Evolutionary conservation across 2,113 vertebrate species (phyloP).

Genomic region (Vombatus ursinus): DNA sequence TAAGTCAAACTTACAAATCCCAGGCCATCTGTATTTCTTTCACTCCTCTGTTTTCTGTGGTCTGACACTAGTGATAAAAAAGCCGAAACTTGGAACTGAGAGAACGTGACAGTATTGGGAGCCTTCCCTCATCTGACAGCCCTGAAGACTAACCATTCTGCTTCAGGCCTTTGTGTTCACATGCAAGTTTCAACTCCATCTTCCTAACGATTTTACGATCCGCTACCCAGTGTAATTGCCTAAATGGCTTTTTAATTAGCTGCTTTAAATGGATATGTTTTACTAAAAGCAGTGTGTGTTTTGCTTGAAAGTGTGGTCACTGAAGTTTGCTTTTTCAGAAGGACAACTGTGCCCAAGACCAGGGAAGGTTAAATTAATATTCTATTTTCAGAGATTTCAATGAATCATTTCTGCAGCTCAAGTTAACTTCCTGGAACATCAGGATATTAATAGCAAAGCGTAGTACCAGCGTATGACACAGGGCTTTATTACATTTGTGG

Average conservation of each 20-base stretch:
- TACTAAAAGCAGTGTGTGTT: conserved; percentile 32
- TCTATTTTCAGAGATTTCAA: conserved; percentile 26
- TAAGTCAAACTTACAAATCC: neutral
- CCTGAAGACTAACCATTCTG: conserved; percentile 22
- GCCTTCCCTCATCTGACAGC: conserved; percentile 37
- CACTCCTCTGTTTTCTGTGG: neutral
- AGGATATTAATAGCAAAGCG: conserved; percentile 7
- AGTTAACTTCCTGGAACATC: conserved; percentile 43
- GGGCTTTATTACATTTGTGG: conserved; percentile 37
- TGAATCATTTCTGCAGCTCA: conserved; percentile 29
- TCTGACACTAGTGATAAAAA: neutral
- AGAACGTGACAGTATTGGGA: conserved; percentile 30
- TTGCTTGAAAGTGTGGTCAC: conserved; percentile 61
- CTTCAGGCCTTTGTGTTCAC: neutral
- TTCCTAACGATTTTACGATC: conserved; percentile 39
- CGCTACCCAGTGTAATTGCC: conserved; percentile 50
- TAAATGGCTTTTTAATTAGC: conserved; percentile 66
- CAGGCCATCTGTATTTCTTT: conserved; percentile 15
- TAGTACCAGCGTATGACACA: conserved; percentile 10
- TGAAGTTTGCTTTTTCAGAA: conserved; percentile 47
- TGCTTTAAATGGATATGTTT: conserved; percentile 45
- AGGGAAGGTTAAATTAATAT: conserved; percentile 1
- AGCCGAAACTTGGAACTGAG: conserved; percentile 33
- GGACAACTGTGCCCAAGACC: neutral
- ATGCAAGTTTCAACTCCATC: conserved; percentile 19